These are phyloP conservation scores for rabbit (Oryctolagus cuniculus) DNA, from an alignment of 2,113 vertebrate genomes.

Conservation along the genomic window DNA sequence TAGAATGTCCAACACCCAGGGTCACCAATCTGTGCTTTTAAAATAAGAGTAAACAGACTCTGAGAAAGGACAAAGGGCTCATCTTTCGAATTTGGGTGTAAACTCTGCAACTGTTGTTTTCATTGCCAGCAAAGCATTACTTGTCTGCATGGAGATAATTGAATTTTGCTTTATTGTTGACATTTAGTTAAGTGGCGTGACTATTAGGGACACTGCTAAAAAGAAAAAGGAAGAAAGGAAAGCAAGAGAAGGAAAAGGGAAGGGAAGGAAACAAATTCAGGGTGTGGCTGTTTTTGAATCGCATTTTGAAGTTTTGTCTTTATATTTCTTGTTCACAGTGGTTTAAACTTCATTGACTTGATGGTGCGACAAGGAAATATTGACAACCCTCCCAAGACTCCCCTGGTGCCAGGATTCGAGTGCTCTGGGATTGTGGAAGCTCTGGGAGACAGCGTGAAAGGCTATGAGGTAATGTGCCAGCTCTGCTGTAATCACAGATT, in stretches of 20 bases:
- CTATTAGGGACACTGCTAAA: not conserved
- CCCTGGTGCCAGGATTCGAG: slow-evolving; percentile 97
- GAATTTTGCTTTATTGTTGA: slow-evolving; percentile 38
- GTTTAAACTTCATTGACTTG: slow-evolving; percentile 98
- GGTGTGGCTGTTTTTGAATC: not conserved
- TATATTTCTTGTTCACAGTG: slow-evolving; percentile 88
- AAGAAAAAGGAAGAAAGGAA: not conserved
- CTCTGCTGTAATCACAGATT: not conserved
- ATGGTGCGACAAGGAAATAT: slow-evolving; percentile 99
- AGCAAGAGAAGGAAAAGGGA: not conserved
- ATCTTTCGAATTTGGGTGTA: not conserved
- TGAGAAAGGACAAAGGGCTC: not conserved
- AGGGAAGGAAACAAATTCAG: not conserved
- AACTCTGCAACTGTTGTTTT: not conserved
- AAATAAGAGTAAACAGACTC: not conserved
- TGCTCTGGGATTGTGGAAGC: slow-evolving; percentile 98
- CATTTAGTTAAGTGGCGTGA: slow-evolving; percentile 6
- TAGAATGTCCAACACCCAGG: not conserved
- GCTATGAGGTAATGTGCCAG: slow-evolving; percentile 93
- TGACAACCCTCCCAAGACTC: slow-evolving; percentile 97
- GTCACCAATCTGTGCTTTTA: slow-evolving; percentile 23
- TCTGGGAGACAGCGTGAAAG: slow-evolving; percentile 93
- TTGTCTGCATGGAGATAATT: not conserved
- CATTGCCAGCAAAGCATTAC: slow-evolving; percentile 25
- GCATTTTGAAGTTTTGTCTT: slow-evolving; percentile 64